A percentile compares a stretch with the other conserved stretches of the same genome.
phyloP scores from a whole-genome alignment of 2,797 vertebrate genomes.

The Babyrousa celebensis region DNA sequence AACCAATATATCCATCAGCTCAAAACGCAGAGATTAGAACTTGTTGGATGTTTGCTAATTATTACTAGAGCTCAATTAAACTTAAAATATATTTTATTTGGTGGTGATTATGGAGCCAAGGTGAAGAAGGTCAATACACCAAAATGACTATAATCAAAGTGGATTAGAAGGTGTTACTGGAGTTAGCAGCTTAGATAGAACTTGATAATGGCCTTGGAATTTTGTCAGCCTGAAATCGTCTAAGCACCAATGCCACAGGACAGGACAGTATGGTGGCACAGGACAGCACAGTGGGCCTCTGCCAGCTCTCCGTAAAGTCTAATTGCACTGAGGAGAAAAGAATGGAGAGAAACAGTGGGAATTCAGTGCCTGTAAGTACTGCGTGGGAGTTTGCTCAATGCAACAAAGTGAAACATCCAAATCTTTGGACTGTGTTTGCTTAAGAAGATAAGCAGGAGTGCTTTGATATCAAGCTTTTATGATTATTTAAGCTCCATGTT shows the following conservation, averaged over 20 bases:
- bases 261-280: neutral
- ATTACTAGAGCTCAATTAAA: neutral
- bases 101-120: conserved; percentile 21
- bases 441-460: neutral
- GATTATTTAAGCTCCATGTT: neutral
- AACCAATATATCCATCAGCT: neutral
- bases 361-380: fast-evolving
- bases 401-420: fast-evolving
- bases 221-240: neutral
- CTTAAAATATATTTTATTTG: conserved; percentile 13
- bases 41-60: neutral
- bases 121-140: neutral
- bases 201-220: neutral
- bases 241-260: neutral
- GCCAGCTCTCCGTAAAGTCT: neutral
- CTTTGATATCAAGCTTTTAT: neutral
- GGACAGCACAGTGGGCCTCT: neutral
- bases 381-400: fast-evolving
- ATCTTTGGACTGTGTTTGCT: neutral
- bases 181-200: neutral
- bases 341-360: neutral
- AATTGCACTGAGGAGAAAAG: neutral
- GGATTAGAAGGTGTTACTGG: neutral
- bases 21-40: neutral
- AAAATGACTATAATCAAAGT: neutral